A percentile compares a stretch with the other conserved stretches of the same genome.
phyloP scores from a whole-genome alignment of 2,888 invertebrate genomes.

The Drosophila ustulata region DNA sequence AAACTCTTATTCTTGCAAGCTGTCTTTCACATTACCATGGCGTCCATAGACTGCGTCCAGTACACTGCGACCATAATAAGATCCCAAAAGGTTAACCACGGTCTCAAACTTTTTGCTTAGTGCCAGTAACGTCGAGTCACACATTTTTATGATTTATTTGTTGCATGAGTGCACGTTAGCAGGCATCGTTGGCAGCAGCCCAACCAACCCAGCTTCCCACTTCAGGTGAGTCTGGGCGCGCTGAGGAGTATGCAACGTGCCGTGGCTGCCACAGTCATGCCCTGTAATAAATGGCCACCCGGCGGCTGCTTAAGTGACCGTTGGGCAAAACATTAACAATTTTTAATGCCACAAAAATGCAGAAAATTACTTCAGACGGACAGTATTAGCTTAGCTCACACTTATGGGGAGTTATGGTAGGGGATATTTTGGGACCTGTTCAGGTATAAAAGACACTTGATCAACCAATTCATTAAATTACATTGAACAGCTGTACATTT shows the following conservation, averaged over 20 bases:
- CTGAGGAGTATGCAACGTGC: slow-evolving; percentile 45
- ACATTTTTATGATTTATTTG: slow-evolving; percentile 63
- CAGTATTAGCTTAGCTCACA: neutral
- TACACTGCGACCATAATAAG: neutral
- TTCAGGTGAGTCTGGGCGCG: slow-evolving; percentile 35
- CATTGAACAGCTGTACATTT: too few species aligned
- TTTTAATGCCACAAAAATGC: slow-evolving; percentile 48
- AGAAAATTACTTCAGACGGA: slow-evolving; percentile 19
- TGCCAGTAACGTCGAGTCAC: slow-evolving; percentile 22
- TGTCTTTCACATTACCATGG: neutral
- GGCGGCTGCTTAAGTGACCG: slow-evolving; percentile 33
- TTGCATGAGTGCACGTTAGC: slow-evolving; percentile 56
- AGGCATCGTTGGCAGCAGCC: slow-evolving; percentile 37
- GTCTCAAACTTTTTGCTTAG: slow-evolving; percentile 10
- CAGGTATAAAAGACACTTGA: too few species aligned
- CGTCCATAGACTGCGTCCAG: neutral
- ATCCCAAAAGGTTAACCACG: neutral
- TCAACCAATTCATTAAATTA: too few species aligned
- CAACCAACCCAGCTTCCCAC: slow-evolving; percentile 37
- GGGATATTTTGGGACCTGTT: too few species aligned
- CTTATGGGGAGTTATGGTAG: too few species aligned
- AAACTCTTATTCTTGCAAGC: neutral
- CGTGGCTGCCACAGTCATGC: slow-evolving; percentile 28
- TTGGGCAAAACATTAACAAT: slow-evolving; percentile 53
- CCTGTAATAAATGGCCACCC: slow-evolving; percentile 40